Evolutionary conservation across 30 jellyfish, hydroid and myxozoan species (phyloP).

Genomic region (Sanderia malayensis): DNA sequence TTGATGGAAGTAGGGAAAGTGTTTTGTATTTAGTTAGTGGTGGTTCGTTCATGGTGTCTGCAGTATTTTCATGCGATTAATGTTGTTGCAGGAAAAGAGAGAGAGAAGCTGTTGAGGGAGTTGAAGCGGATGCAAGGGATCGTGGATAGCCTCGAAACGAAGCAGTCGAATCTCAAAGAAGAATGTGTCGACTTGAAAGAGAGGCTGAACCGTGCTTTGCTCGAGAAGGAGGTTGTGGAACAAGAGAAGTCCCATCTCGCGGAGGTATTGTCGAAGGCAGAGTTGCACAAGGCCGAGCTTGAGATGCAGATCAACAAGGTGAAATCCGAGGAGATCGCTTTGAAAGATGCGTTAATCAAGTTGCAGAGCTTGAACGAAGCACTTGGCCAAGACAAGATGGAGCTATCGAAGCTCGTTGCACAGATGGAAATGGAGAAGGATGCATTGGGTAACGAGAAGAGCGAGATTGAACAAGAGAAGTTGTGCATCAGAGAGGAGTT

Average conservation of each 20-base stretch:
- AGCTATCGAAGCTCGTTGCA: slow-evolving; percentile 64
- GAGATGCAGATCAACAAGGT: slow-evolving; percentile 74
- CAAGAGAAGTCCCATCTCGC: slow-evolving; percentile 90
- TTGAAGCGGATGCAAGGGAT: slow-evolving; percentile 46
- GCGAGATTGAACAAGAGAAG: slow-evolving; percentile 84
- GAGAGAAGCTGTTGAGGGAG: slow-evolving; percentile 57
- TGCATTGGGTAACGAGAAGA: slow-evolving; percentile 73
- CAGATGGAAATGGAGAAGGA: slow-evolving; percentile 90
- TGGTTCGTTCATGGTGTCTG: no score
- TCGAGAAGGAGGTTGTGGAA: slow-evolving; percentile 89
- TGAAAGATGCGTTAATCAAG: slow-evolving; percentile 94
- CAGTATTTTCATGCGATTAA: no score
- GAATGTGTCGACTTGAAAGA: slow-evolving; percentile 91
- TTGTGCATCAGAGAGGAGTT: slow-evolving; percentile 75
- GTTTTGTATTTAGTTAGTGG: no score
- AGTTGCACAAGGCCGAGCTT: slow-evolving; percentile 70
- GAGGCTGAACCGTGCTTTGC: slow-evolving; percentile 79
- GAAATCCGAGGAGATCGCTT: slow-evolving; percentile 81
- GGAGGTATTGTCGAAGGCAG: slow-evolving; percentile 76
- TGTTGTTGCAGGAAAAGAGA: slow-evolving; percentile 54
- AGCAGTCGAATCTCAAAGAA: slow-evolving; percentile 69
- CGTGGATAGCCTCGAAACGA: slow-evolving; percentile 62
- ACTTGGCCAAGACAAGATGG: slow-evolving; percentile 89
- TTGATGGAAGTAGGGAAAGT: no score
- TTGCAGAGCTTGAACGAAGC: slow-evolving; percentile 97